phyloP scores from a whole-genome alignment of 2,113 vertebrate genomes.

The Vulpes lagopus region DNA sequence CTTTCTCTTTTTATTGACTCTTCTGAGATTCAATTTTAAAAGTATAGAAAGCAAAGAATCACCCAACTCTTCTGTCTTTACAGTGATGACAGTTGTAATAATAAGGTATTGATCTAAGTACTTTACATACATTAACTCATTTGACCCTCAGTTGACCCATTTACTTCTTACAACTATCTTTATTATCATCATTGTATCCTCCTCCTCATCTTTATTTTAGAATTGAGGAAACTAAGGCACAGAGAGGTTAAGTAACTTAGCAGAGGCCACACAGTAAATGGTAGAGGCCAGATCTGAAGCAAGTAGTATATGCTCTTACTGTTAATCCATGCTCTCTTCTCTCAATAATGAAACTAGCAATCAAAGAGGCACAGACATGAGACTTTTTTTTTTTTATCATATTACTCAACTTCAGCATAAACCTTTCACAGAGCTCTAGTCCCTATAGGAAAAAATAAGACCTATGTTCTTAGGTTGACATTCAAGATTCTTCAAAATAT shows the following conservation, averaged over 20 bases:
- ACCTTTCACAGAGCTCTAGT: background rate
- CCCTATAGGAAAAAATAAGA: background rate
- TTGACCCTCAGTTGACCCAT: background rate
- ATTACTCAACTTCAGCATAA: background rate
- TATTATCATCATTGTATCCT: background rate
- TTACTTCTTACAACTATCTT: background rate
- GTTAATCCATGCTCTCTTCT: background rate
- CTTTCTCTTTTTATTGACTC: background rate
- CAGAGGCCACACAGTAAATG: background rate
- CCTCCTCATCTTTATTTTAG: background rate
- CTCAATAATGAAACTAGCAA: background rate
- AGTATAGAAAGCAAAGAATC: background rate
- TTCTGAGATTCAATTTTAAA: background rate
- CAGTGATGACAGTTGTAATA: background rate
- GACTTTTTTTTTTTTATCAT: background rate
- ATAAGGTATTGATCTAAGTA: background rate
- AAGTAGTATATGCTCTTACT: background rate
- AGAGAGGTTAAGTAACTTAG: background rate
- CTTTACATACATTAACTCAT: background rate
- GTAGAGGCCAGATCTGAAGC: background rate
- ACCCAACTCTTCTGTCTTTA: background rate
- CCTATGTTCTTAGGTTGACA: background rate
- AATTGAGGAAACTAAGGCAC: background rate
- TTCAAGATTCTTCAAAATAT: slow-evolving; percentile 8
- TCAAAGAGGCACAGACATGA: background rate